Evolutionary conservation across 1,140 invertebrate genomes (phyloP).

Genomic region (Drosophila truncata): DNA sequence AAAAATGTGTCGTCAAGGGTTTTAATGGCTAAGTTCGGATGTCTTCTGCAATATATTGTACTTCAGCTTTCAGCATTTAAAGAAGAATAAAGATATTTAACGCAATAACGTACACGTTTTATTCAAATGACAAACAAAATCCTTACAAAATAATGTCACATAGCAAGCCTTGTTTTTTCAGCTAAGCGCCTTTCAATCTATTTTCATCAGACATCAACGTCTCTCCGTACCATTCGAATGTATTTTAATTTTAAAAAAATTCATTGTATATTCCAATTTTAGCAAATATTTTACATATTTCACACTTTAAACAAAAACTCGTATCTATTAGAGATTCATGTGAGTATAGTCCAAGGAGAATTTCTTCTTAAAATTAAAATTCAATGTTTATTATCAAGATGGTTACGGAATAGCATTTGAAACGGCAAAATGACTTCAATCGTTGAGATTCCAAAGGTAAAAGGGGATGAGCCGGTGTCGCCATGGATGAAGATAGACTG

Average conservation of each 20-base stretch:
- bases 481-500: slow-evolving; percentile 69
- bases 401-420: background rate
- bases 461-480: slow-evolving; percentile 23
- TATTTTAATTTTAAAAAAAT: slow-evolving; percentile 30
- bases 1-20: slow-evolving; percentile 61
- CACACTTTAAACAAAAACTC: background rate
- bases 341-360: background rate
- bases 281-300: slow-evolving; percentile 11
- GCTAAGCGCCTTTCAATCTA: fast-evolving
- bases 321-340: background rate
- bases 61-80: background rate
- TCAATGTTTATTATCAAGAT: background rate
- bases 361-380: too few relatives aligned
- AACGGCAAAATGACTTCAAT: slow-evolving; percentile 59
- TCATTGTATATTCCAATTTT: slow-evolving; percentile 22
- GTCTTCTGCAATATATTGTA: too few relatives aligned
- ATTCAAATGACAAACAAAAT: too few relatives aligned
- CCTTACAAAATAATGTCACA: too few relatives aligned
- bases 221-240: background rate
- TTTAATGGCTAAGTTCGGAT: slow-evolving; percentile 10
- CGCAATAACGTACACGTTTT: background rate
- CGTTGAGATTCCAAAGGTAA: slow-evolving; percentile 30
- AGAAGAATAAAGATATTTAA: slow-evolving; percentile 52
- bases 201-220: background rate
- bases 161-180: background rate